These are phyloP conservation scores for Pterostichus madidus DNA, from an alignment of 2,888 invertebrate species.

Conservation along the genomic window DNA sequence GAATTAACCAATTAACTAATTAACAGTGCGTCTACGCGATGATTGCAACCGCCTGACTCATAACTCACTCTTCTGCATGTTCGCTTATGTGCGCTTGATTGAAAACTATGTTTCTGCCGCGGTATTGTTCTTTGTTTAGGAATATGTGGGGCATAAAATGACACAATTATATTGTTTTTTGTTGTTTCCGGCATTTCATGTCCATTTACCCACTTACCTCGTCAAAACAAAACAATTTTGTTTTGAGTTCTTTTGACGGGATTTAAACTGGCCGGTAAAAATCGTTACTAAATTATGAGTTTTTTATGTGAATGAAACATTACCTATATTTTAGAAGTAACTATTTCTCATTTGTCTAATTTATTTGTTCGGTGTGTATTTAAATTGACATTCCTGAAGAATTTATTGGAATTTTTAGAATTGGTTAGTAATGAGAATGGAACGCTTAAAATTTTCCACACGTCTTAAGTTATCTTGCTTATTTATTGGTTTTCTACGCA, in stretches of 20 bases:
- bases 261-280: not conserved
- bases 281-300: not conserved
- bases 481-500: slow-evolving; percentile 47
- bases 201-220: slow-evolving; percentile 18
- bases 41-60: slow-evolving; percentile 24
- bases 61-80: slow-evolving; percentile 1
- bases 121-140: slow-evolving; percentile 51
- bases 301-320: slow-evolving; percentile 28
- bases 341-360: slow-evolving; percentile 49
- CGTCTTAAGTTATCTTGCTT: slow-evolving; percentile 47
- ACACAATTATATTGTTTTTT: slow-evolving; percentile 59
- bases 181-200: slow-evolving; percentile 55
- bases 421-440: slow-evolving; percentile 36
- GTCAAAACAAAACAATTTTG: slow-evolving; percentile 46
- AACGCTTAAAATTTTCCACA: slow-evolving; percentile 51
- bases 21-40: slow-evolving; percentile 50
- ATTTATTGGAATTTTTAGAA: slow-evolving; percentile 49
- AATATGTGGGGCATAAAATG: slow-evolving; percentile 62
- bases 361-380: slow-evolving; percentile 29
- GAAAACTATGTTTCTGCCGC: not conserved
- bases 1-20: slow-evolving; percentile 57
- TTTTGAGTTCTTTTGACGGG: slow-evolving; percentile 4
- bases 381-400: slow-evolving; percentile 43
- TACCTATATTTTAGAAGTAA: not conserved
- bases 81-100: not conserved